Conservation (phyloP, 2,797 vertebrate species). For the Lerista edwardsae region DNA sequence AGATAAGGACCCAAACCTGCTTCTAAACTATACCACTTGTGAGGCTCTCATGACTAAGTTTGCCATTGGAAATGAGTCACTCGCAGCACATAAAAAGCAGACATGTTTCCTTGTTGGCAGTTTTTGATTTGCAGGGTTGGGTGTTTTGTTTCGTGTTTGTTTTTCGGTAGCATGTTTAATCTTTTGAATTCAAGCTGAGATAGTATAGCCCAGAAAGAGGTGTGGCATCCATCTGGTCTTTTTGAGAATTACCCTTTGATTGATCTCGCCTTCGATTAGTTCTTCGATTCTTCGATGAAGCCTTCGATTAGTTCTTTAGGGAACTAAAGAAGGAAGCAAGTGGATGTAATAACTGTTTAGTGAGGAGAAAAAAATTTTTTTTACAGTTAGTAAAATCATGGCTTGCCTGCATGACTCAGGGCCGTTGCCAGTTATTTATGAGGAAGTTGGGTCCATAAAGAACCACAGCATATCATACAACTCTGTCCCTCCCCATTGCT, state of each 20-base stretch:
- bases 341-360: not conserved
- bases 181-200: not conserved
- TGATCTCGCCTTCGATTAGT: too few species aligned
- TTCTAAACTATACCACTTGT: not conserved
- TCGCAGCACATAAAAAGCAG: too few species aligned
- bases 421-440: not conserved
- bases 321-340: not conserved
- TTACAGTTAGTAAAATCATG: not conserved
- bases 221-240: not conserved
- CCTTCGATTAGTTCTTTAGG: too few species aligned
- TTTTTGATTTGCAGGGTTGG: too few species aligned
- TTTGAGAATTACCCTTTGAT: not conserved
- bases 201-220: not conserved
- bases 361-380: not conserved
- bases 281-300: too few species aligned
- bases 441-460: not conserved
- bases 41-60: too few species aligned
- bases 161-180: too few species aligned
- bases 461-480: not conserved
- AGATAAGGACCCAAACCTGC: not conserved
- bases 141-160: too few species aligned
- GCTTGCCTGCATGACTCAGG: conserved; percentile 5
- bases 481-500: not conserved
- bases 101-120: too few species aligned
- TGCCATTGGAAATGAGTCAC: too few species aligned